These are phyloP conservation scores for Myotis yumanensis DNA, from an alignment of 2,113 vertebrate species.

Conservation along the genomic window DNA sequence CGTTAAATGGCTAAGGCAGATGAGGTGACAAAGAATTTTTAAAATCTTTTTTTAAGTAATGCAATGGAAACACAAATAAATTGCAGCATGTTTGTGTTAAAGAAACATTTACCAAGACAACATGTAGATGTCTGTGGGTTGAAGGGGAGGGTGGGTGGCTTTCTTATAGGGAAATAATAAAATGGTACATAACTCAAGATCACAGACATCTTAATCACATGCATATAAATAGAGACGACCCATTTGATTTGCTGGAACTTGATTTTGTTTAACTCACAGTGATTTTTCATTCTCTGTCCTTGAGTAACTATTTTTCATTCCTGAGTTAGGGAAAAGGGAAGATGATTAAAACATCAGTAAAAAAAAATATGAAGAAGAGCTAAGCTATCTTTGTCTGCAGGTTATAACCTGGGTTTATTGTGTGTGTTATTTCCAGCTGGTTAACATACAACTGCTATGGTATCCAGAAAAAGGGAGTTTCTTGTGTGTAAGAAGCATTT, in stretches of 20 bases:
- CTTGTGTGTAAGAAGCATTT: not conserved
- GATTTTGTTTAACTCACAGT: not conserved
- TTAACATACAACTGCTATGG: not conserved
- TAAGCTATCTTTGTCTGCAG: not conserved
- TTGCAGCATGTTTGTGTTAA: not conserved
- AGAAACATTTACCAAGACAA: slow-evolving; percentile 48
- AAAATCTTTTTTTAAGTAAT: not conserved
- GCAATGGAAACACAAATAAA: slow-evolving; percentile 57
- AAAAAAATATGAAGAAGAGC: slow-evolving; percentile 1
- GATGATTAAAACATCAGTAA: not conserved
- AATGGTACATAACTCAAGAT: slow-evolving; percentile 41
- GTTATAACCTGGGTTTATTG: not conserved
- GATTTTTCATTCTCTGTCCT: not conserved
- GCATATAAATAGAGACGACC: slow-evolving; percentile 26
- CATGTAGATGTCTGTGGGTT: not conserved
- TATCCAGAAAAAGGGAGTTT: not conserved
- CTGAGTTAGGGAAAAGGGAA: not conserved
- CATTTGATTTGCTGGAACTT: slow-evolving; percentile 41
- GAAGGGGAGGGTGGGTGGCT: not conserved
- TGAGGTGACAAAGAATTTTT: slow-evolving; percentile 49
- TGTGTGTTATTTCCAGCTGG: not conserved
- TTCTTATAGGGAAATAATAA: slow-evolving; percentile 46
- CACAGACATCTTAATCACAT: slow-evolving; percentile 12
- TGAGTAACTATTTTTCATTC: not conserved
- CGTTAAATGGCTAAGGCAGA: slow-evolving; percentile 45